Base-by-base conservation (phyloP, 2,888 invertebrate species). In the Acrobasis suavella region DNA sequence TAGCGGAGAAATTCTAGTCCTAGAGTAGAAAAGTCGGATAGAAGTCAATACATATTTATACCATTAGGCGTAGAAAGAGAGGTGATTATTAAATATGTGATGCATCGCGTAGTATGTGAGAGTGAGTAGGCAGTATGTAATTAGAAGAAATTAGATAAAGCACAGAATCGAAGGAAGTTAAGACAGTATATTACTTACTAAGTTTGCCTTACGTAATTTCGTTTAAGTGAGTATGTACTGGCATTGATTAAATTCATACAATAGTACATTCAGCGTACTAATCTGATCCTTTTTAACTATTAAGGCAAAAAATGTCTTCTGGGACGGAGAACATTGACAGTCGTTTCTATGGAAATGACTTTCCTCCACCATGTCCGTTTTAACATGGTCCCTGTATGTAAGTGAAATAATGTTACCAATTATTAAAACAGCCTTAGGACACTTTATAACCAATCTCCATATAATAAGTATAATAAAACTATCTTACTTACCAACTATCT, bases 31-130 rank as follows among this genome's bases (percentile, higher is more conserved):
- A 81, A 79, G 79, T 74, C 69, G 74, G 69, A 65, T 73, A 72
- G 71, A 69, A 70, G 66, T 71, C 56, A 64, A 63, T 64, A 68
- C 66, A 72, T 82, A 79, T 76, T 70, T 73, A 71, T 71, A 74
- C 70, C 72, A 72, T 73, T 86, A 84, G 82, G 61, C 70, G 82
- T 89, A 87, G 87, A 76, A 74, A 74, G 71, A 76, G 79, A 77
- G 78, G 85, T 86, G 84, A 85, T 84, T 81, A 74, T 69, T 80
- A 78, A 72, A 77, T 75, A 83, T 86, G 85, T 87, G 85, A 87
- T 87, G 87, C 80, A 80, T 79, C 69, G 69, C 60, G 74, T 80
- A 81, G 79, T 63, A 68, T 63, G 82, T 81, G 79, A 72, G 71
- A 75, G 82, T 83, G 80, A 64, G 73, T 86, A 86, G 80, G 69